A percentile compares a stretch with the other conserved stretches of the same genome.
These are phyloP conservation scores for Ceryle rudis DNA, from an alignment of 2,797 vertebrate genomes.

Conservation along the genomic window DNA sequence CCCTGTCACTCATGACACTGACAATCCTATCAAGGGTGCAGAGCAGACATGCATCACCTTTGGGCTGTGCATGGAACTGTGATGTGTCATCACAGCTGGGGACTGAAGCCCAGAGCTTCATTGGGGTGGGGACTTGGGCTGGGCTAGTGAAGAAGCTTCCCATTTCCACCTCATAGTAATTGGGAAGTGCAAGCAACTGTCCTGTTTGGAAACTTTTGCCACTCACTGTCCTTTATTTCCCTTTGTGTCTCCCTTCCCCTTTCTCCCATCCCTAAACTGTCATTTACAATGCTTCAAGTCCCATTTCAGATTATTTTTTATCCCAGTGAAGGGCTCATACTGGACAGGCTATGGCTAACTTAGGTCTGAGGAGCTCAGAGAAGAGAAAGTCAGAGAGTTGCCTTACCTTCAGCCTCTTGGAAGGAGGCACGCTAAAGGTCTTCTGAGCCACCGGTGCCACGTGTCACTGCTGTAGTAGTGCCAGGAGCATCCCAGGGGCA, in stretches of 20 bases:
- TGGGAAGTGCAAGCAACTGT: not conserved
- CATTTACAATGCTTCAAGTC: not conserved
- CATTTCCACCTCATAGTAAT: not conserved
- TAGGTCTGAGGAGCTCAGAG: not conserved
- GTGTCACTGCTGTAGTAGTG: not conserved
- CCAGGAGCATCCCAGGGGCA: not conserved
- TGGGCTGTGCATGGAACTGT: not conserved
- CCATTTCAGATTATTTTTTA: not conserved
- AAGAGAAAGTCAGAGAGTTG: not conserved
- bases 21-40: not conserved
- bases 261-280: not conserved
- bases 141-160: not conserved
- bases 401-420: slow-evolving; percentile 59
- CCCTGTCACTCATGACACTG: not conserved
- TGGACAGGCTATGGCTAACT: not conserved
- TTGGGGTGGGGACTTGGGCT: rapidly evolving
- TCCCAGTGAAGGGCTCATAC: not conserved
- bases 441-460: not conserved
- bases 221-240: not conserved
- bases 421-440: not conserved
- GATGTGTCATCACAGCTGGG: not conserved
- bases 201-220: not conserved
- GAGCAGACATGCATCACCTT: not conserved
- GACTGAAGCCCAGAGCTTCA: not conserved
- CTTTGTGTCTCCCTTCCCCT: not conserved